Evolutionary conservation across 2,888 invertebrate species (phyloP).

Genomic region (Trachelus iudaicus): DNA sequence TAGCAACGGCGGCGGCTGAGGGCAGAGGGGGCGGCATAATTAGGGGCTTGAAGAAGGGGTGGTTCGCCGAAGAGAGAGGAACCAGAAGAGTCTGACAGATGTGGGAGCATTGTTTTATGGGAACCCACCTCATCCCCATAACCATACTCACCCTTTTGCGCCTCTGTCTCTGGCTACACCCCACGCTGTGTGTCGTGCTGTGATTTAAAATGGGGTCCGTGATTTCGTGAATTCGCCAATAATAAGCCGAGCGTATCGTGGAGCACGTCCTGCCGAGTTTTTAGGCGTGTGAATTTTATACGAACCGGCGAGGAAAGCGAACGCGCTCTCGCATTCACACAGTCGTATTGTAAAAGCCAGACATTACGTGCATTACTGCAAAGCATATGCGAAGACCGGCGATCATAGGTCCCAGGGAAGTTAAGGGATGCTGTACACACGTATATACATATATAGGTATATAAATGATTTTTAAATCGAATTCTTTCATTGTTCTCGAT

Average conservation of each 20-base stretch:
- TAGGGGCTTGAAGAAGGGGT: constrained; percentile 61
- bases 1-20: constrained; percentile 40
- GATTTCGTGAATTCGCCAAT: constrained; percentile 55
- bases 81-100: constrained; percentile 65
- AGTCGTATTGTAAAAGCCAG: no score
- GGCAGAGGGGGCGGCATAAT: constrained; percentile 60
- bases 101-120: constrained; percentile 67
- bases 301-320: no score
- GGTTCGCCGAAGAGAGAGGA: constrained; percentile 49
- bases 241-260: constrained; percentile 32
- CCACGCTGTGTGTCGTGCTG: constrained; percentile 56
- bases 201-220: constrained; percentile 61
- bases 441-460: no score
- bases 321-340: no score
- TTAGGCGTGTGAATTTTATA: no score
- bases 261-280: no score
- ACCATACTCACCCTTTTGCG: constrained; percentile 31
- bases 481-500: no score
- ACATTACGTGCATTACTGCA: no score
- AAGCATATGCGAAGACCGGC: no score
- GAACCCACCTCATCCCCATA: constrained; percentile 41
- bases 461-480: no score
- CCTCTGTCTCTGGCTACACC: constrained; percentile 49
- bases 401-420: no score
- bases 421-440: no score